Evolutionary conservation across 2,113 vertebrate species (phyloP).

Genomic region (Calidris pygmaea): DNA sequence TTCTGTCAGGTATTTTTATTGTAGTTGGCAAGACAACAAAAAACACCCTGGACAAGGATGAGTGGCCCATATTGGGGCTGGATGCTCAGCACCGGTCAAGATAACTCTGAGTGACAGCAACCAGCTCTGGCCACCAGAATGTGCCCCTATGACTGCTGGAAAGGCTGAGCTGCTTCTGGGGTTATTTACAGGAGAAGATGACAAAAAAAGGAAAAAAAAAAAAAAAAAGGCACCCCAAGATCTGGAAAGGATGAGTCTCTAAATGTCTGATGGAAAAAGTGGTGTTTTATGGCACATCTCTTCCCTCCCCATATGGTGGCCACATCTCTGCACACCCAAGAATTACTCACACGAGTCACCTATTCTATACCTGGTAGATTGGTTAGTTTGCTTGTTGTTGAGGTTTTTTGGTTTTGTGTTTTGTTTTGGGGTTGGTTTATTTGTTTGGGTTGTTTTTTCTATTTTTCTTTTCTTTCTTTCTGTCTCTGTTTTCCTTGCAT

Average conservation of each 20-base stretch:
- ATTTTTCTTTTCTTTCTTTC: no score
- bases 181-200: not conserved
- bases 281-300: fast-evolving
- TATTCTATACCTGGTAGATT: not conserved
- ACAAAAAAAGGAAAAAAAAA: not conserved
- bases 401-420: not conserved
- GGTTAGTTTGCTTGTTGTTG: not conserved
- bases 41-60: not conserved
- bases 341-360: not conserved
- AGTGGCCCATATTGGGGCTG: not conserved
- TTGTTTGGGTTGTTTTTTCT: not conserved
- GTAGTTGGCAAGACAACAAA: not conserved
- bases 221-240: not conserved
- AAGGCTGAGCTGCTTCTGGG: not conserved
- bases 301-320: not conserved
- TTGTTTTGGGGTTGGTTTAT: not conserved
- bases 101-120: not conserved
- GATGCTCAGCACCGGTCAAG: not conserved
- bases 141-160: not conserved
- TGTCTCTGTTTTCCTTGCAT: not conserved
- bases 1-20: not conserved
- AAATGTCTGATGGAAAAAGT: not conserved
- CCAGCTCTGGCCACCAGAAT: not conserved
- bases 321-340: not conserved
- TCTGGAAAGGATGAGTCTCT: not conserved